Base-by-base conservation (phyloP, 2,113 vertebrate genomes). In the Piaya cayana region DNA sequence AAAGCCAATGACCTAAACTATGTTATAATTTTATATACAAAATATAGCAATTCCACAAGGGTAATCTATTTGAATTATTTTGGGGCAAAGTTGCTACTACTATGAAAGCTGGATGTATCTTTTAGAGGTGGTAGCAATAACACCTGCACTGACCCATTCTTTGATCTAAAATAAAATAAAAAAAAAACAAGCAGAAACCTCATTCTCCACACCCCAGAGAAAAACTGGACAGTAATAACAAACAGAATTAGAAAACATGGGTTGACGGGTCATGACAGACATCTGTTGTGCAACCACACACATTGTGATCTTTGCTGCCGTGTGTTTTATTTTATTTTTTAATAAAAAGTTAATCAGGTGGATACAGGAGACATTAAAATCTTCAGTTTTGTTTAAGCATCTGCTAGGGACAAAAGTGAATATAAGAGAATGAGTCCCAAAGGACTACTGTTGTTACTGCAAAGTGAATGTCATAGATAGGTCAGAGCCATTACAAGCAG, bases 391-490 rank as follows among this genome's bases (percentile, higher is more conserved):
- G 65, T 68, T 82, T 80, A 94, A 96, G 50, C 64, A 92, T 82
- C 43, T 72, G 69, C 34, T 90, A 29, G 6, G 45, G 36, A 81
- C 11, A 43, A 29, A 78, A 88, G 23, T 68, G n/a, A 86, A 34
- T 70, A 70, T 91, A 92, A 60, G 15, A 82, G 79, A 94, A 97
- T 92, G 45, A 85, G 36, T 90, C 86, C 65, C 84, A 36, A 25
- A 4, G 13, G 77, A 70, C 17, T 45, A 12, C 11, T 82, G 15
- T 29, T 82, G n/a, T 49, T 95, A 59, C 69, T 87, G 17, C 29
- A 81, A 76, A 75, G 72, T 91, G 50, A 96, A 94, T 91, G 83
- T 86, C 71, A 92, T 69, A 76, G 83, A 85, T 34, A 97, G 76
- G 49, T 91, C 62, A 94, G 76, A 88, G 10, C 9, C 50, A 87